Evolutionary conservation across 2,797 vertebrate species (phyloP).

Genomic region (Pachyuromys duprasi): DNA sequence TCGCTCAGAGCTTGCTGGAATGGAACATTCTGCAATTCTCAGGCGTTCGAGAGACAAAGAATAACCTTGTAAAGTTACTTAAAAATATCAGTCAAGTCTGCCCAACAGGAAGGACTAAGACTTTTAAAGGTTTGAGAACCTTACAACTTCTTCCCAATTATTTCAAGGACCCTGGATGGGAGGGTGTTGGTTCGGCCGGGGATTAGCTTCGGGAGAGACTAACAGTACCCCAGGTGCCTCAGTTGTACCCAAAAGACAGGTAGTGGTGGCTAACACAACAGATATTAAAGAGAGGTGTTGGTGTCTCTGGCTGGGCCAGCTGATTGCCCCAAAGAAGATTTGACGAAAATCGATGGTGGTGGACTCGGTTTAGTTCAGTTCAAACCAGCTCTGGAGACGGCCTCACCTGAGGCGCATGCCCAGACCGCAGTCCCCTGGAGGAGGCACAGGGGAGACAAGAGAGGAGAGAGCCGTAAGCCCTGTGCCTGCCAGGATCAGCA

Average conservation of each 20-base stretch:
- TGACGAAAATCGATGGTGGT: background rate
- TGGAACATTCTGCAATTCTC: background rate
- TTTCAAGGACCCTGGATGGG: background rate
- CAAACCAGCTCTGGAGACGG: background rate
- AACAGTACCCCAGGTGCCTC: background rate
- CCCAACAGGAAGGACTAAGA: background rate
- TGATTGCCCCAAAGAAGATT: background rate
- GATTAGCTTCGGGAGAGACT: background rate
- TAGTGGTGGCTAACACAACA: too few species aligned
- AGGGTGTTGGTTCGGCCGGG: background rate
- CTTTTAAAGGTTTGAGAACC: background rate
- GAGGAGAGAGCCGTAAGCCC: too few species aligned
- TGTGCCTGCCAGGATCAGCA: too few species aligned
- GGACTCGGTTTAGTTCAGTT: too few species aligned
- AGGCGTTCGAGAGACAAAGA: background rate
- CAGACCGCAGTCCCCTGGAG: too few species aligned
- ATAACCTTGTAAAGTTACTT: background rate
- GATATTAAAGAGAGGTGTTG: background rate
- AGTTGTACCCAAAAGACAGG: background rate
- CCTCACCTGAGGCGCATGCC: background rate
- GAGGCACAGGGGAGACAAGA: background rate
- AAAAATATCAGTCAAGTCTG: background rate
- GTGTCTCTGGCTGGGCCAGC: background rate
- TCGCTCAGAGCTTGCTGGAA: background rate
- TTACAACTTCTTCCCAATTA: background rate